Evolutionary conservation across 2,797 vertebrate species (phyloP), one percentile per base, ranked within the genome.

Genomic region (Acanthornis magna): DNA sequence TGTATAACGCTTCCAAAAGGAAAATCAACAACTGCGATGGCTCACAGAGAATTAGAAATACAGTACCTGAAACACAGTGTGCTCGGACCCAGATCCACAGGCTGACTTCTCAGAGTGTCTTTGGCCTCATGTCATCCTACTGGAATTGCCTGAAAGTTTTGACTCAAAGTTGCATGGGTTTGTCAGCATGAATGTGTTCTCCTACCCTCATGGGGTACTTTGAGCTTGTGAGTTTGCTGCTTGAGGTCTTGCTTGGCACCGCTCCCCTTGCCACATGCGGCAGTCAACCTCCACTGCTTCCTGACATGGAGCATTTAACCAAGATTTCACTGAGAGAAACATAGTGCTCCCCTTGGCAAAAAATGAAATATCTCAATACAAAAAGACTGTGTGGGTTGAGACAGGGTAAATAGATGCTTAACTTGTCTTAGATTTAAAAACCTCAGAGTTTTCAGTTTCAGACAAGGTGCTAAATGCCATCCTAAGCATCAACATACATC

Each of bases 371-470:
- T 26, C 18, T 4, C 23, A 38, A 9, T 32, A 50, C 9, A 80
- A 26, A 81, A 85, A 30, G 8, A 5, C 20, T 34, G 5, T 32
- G 11, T 26, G 26, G 10, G 3, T 61, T 63, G 23, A 62, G 17
- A 51, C 2, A 5, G 20, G 9, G 11, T 67, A 60, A 89, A 40
- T 29, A 54, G 19, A 32, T 34, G 3, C 3, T 55, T 88, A 40
- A 22, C 11, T 42, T 5, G 15, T 22, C 11, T 76, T 54, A 36
- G 2, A 43, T 54, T 47, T 1, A 2, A 81, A 71, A 66, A 65
- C 1, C 0, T 0, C 21, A 42, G 4, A 0, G 1, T 63, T 82
- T 81, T 40, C 40, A 34, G 10, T 58, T 89, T 65, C 40, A 72
- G 22, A 3, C 36, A 36, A 85, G 11, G 10, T 55, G 23, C 2